Evolutionary conservation across 2,797 vertebrate species (phyloP).

Genomic region (Hypotaenidia philippensis): DNA sequence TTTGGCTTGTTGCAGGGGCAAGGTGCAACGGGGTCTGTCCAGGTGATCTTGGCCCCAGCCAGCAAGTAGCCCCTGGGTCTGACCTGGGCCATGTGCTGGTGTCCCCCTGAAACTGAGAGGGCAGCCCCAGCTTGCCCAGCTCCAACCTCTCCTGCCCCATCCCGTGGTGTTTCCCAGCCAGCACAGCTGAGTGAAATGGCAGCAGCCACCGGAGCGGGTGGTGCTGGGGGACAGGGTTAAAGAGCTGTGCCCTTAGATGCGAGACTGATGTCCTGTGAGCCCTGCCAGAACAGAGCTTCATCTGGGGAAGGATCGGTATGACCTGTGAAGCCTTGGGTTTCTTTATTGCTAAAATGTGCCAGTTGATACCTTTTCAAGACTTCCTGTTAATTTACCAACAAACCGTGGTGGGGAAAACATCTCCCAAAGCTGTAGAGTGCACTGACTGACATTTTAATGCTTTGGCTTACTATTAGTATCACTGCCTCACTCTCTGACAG

Average conservation of each 20-base stretch:
- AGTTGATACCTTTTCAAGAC: background rate
- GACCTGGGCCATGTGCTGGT: background rate
- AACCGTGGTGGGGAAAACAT: background rate
- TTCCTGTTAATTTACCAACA: background rate
- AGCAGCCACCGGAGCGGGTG: too few relatives aligned
- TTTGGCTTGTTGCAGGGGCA: background rate
- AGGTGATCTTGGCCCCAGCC: too few relatives aligned
- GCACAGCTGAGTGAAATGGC: too few relatives aligned
- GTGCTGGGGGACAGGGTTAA: background rate
- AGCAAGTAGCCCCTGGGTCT: background rate
- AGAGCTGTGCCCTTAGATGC: rapidly evolving
- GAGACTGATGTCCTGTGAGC: background rate
- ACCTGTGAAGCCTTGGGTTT: background rate
- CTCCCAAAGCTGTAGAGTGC: background rate
- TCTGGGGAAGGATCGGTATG: background rate
- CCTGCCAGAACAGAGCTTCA: background rate
- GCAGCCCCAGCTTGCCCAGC: background rate
- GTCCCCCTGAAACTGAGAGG: background rate
- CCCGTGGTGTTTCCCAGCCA: too few relatives aligned
- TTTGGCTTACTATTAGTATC: background rate
- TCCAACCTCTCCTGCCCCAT: background rate
- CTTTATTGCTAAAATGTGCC: background rate
- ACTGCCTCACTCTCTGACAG: rapidly evolving
- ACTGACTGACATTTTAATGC: background rate
- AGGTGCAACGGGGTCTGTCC: rapidly evolving